Conservation (phyloP, 2,888 invertebrate genomes). For the Ormia ochracea region DNA sequence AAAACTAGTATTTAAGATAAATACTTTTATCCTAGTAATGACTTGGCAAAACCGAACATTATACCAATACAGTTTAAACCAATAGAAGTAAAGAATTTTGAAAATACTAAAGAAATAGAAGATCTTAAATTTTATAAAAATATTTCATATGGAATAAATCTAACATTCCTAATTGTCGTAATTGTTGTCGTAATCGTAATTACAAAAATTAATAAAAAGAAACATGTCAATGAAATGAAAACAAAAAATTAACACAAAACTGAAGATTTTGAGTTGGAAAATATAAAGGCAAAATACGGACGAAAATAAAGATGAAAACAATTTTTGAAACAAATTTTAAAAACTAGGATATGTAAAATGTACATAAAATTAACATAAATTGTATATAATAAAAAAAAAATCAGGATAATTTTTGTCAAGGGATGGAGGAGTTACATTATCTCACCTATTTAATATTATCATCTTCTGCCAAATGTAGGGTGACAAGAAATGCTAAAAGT, state of each 20-base stretch:
- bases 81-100: constrained; percentile 15
- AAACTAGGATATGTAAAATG: too few relatives aligned
- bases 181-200: background rate
- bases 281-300: background rate
- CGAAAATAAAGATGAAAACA: background rate
- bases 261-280: background rate
- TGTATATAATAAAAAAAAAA: too few relatives aligned
- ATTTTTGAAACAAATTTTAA: too few relatives aligned
- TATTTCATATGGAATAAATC: constrained; percentile 20
- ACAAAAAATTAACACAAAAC: too few relatives aligned
- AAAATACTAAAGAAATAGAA: constrained; percentile 2
- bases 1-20: constrained; percentile 25
- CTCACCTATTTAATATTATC: too few relatives aligned
- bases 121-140: constrained; percentile 22
- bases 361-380: too few relatives aligned
- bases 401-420: too few relatives aligned
- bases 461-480: too few relatives aligned
- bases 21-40: constrained; percentile 11
- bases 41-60: background rate
- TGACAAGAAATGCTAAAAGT: too few relatives aligned
- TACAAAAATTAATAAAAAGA: background rate
- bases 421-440: too few relatives aligned
- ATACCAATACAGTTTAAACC: constrained; percentile 9
- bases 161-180: background rate
- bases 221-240: too few relatives aligned